Evolutionary conservation across 2,888 invertebrate species (phyloP).

Genomic region (Crioceris asparagi): DNA sequence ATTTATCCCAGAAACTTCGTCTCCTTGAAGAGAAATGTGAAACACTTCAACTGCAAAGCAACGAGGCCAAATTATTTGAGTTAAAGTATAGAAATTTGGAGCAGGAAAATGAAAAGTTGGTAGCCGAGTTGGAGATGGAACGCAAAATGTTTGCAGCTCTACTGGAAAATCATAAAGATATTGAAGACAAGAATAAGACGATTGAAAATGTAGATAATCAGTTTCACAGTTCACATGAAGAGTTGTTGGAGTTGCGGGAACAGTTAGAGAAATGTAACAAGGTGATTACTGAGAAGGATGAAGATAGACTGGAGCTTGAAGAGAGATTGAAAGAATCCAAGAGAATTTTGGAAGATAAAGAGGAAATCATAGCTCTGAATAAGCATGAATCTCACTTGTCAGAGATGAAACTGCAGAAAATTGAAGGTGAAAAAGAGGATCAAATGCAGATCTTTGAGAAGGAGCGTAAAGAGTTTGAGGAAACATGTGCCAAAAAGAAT

Average conservation of each 20-base stretch:
- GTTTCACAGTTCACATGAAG: constrained; percentile 5
- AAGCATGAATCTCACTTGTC: constrained; percentile 17
- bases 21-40: constrained; percentile 17
- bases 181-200: constrained; percentile 15
- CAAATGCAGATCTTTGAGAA: constrained; percentile 18
- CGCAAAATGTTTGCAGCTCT: constrained; percentile 18
- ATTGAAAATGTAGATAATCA: constrained; percentile 15
- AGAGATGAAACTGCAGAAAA: constrained; percentile 19
- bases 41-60: constrained; percentile 13
- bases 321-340: constrained; percentile 15
- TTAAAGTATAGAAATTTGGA: constrained; percentile 19
- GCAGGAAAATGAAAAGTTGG: constrained; percentile 15
- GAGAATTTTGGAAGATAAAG: constrained; percentile 18
- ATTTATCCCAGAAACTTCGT: constrained; percentile 13
- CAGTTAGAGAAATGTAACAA: constrained; percentile 10
- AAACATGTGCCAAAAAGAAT: neutral
- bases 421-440: constrained; percentile 20
- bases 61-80: constrained; percentile 18
- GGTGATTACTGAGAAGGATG: constrained; percentile 5
- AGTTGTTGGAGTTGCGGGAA: constrained; percentile 7
- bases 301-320: constrained; percentile 17
- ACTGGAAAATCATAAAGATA: constrained; percentile 14
- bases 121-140: constrained; percentile 18
- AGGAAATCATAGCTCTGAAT: constrained; percentile 15
- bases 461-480: constrained; percentile 14